Evolutionary conservation across 2,888 invertebrate genomes (phyloP).

Genomic region (Macaria notata): DNA sequence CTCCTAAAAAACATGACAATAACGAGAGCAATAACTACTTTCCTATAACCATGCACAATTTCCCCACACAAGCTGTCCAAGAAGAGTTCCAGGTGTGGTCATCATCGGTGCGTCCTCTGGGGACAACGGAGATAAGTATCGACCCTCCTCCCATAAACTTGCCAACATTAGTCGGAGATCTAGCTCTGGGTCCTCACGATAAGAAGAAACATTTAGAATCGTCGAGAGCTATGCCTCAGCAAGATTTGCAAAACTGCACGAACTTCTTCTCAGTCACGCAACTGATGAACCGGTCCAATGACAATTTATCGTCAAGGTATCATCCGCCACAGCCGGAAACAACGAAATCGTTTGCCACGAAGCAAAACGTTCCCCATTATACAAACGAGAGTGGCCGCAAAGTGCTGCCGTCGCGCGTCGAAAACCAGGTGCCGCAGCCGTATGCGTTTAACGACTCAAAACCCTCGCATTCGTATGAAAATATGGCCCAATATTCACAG

Average conservation of each 20-base stretch:
- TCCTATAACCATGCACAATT: constrained; percentile 71
- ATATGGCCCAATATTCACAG: constrained; percentile 57
- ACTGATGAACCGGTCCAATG: constrained; percentile 72
- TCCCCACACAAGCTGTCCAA: constrained; percentile 59
- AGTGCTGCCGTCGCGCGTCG: constrained; percentile 52
- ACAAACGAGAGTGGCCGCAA: constrained; percentile 60
- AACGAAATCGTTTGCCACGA: constrained; percentile 50
- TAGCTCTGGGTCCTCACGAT: constrained; percentile 74
- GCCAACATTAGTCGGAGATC: constrained; percentile 72
- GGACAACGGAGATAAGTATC: constrained; percentile 75
- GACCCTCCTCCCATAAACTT: constrained; percentile 76
- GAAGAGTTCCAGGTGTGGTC: constrained; percentile 76
- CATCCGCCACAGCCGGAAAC: constrained; percentile 55
- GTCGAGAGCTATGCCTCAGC: constrained; percentile 51
- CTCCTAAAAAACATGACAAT: constrained; percentile 60
- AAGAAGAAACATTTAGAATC: constrained; percentile 66
- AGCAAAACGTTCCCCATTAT: constrained; percentile 57
- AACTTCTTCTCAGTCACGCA: constrained; percentile 76
- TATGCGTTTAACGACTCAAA: constrained; percentile 68
- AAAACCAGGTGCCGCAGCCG: constrained; percentile 59
- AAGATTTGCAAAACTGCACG: constrained; percentile 67
- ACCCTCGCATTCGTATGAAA: constrained; percentile 57
- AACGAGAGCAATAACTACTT: constrained; percentile 64
- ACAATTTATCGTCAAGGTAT: constrained; percentile 61
- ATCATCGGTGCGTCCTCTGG: constrained; percentile 66